Evolutionary conservation across 1,140 invertebrate species (phyloP), one percentile per base, ranked within the genome.

Genomic region (Anastatus disparis): DNA sequence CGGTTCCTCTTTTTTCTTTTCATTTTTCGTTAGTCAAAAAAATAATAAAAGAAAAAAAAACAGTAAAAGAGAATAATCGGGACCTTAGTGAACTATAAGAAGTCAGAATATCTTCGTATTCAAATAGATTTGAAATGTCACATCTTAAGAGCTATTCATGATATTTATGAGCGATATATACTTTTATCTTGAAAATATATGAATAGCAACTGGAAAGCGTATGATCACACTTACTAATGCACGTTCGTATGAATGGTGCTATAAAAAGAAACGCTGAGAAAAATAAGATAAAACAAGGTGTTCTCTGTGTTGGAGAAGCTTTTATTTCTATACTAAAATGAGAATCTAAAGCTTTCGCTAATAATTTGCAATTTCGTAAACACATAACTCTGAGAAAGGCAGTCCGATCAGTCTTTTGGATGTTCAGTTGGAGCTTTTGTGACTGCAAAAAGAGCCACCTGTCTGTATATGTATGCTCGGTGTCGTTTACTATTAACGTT

Each of bases 401-500:
- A 44, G 56, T 58, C 58, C 56, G 75, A 77, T 77, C 71, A 73
- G 75, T 75, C 71, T 74, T 53, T 75, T 48, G 35, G 7, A n/a
- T n/a, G n/a, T n/a, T n/a, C n/a, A n/a, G n/a, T n/a, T 40, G 31
- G 55, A 26, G 35, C 22, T 20, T 64, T 46, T 46, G 26, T 42
- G 20, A n/a, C n/a, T 10, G 71, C 29, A 48, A 69, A 63, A 63
- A 63, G 66, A 65, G 72, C 76, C 78, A 79, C 79, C 80, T 81
- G 81, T 79, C 82, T 76, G 70, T 77, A n/a, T n/a, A n/a, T n/a
- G n/a, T n/a, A n/a, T n/a, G 76, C 71, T 78, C 80, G 77, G 81
- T 79, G 79, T 79, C 79, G 77, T 85, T 84, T 81, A 80, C 77
- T 77, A 82, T 83, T 81, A 82, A 81, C 80, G 79, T 75, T 79